phyloP scores from a whole-genome alignment of 2,888 invertebrate species.

The Heliconius erato region DNA sequence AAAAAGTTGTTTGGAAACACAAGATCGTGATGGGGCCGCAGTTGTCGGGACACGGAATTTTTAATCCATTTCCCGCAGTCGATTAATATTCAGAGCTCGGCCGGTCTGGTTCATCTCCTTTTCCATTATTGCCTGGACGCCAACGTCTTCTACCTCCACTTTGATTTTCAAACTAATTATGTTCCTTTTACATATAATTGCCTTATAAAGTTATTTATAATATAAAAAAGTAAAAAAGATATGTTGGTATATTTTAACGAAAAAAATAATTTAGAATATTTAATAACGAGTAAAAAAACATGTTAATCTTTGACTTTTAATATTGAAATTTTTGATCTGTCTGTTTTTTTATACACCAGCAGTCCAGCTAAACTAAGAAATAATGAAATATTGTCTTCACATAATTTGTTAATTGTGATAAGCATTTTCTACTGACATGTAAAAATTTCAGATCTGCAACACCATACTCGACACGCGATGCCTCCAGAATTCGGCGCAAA shows the following conservation, averaged over 20 bases:
- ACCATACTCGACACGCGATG: no score
- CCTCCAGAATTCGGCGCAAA: no score
- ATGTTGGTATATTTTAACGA: no score
- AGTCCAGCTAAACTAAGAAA: no score
- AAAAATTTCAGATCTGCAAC: no score
- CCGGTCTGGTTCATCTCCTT: slow-evolving; percentile 86
- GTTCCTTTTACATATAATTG: slow-evolving; percentile 35
- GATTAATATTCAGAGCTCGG: slow-evolving; percentile 86
- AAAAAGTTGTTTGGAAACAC: slow-evolving; percentile 83
- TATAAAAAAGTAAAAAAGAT: not conserved
- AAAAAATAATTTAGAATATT: no score
- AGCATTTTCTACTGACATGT: no score
- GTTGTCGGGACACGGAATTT: slow-evolving; percentile 82
- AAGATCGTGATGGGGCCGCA: slow-evolving; percentile 74
- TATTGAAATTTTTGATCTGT: no score
- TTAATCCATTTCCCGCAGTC: slow-evolving; percentile 86
- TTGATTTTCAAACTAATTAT: slow-evolving; percentile 82
- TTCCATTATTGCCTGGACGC: slow-evolving; percentile 80
- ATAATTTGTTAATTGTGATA: no score
- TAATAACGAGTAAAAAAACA: no score
- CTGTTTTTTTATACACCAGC: not conserved
- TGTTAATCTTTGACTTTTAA: no score
- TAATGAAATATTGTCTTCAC: no score
- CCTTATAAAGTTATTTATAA: slow-evolving; percentile 7
- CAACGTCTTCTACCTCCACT: slow-evolving; percentile 66